Evolutionary conservation across 2,888 invertebrate species (phyloP).

Genomic region (Lithophane ornitopus): DNA sequence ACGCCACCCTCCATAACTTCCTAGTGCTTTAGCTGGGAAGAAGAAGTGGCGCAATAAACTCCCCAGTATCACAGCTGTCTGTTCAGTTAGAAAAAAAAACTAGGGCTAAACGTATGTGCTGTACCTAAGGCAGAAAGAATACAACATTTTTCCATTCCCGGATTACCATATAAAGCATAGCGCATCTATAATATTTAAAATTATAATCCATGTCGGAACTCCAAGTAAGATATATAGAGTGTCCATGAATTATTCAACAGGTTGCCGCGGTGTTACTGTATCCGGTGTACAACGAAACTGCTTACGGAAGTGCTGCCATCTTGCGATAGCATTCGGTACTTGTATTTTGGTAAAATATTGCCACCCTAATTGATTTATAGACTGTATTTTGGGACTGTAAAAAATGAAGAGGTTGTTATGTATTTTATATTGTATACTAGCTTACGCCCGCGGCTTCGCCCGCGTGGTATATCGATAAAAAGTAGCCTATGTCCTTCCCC

Average conservation of each 20-base stretch:
- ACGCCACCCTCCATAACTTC: too few species aligned
- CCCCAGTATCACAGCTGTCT: too few species aligned
- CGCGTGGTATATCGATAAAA: too few species aligned
- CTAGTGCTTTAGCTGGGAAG: too few species aligned
- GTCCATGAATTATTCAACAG: conserved; percentile 71
- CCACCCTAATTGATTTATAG: conserved; percentile 62
- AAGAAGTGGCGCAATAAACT: too few species aligned
- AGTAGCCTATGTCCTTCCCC: too few species aligned
- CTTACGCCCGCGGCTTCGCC: too few species aligned
- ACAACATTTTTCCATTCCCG: conserved; percentile 8
- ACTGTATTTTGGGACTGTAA: conserved; percentile 34
- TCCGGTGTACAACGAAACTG: conserved; percentile 63
- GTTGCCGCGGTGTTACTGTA: conserved; percentile 66
- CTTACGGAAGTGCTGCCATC: conserved; percentile 67
- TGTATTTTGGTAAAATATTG: conserved; percentile 62
- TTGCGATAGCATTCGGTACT: conserved; percentile 61
- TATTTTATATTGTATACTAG: conserved; percentile 3
- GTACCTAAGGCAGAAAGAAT: conserved; percentile 2
- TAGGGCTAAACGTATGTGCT: not conserved
- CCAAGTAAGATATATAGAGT: conserved; percentile 62
- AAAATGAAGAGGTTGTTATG: conserved; percentile 27
- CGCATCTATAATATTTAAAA: conserved; percentile 60
- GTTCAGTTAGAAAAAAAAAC: too few species aligned
- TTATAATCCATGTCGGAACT: conserved; percentile 65
- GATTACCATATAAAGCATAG: conserved; percentile 39